A percentile compares a stretch with the other conserved stretches of the same genome.
Evolutionary conservation across 2,113 vertebrate genomes (phyloP).

Genomic region (Ceuthmochares aereus): DNA sequence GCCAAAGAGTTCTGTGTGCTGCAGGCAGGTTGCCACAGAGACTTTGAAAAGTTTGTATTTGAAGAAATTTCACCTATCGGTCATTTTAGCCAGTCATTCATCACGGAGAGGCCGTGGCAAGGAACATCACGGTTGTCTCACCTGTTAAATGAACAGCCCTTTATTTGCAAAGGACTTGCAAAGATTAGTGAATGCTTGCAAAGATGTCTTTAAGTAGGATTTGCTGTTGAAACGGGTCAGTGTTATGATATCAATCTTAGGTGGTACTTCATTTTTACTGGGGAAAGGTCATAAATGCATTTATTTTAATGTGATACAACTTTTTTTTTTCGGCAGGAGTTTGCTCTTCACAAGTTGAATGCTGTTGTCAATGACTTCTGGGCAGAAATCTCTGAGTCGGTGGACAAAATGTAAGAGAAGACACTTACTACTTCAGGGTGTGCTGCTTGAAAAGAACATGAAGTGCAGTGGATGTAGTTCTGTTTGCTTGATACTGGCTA

Average conservation of each 20-base stretch:
- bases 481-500: neutral
- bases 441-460: neutral
- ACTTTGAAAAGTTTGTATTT: neutral
- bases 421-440: neutral
- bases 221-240: neutral
- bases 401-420: constrained; percentile 97
- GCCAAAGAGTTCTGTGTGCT: neutral
- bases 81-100: neutral
- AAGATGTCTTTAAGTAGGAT: neutral
- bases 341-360: constrained; percentile 96
- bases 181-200: neutral
- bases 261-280: neutral
- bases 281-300: neutral
- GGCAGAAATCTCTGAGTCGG: constrained; percentile 99
- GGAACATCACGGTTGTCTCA: neutral
- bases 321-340: constrained; percentile 85
- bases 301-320: neutral
- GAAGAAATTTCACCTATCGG: neutral
- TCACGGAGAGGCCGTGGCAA: neutral
- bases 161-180: neutral
- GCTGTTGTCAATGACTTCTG: constrained; percentile 98
- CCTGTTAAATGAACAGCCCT: neutral
- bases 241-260: neutral
- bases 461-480: neutral
- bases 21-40: neutral